Conservation (phyloP, 1,140 invertebrate species). For the Meloidogyne hapla region DNA sequence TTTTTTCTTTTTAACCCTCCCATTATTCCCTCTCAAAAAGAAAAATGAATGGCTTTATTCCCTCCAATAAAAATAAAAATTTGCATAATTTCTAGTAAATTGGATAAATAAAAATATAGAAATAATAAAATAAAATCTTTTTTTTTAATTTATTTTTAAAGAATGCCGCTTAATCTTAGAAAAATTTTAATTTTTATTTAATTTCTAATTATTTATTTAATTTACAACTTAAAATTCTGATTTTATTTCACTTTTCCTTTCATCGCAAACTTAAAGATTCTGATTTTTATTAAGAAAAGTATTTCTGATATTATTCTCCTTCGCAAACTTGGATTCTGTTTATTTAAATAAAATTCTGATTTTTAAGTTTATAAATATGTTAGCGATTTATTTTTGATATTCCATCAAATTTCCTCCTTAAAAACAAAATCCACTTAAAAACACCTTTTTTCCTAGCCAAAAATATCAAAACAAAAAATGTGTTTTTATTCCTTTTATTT, state of each 20-base stretch:
- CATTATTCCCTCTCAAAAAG: not conserved
- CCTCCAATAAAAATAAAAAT: slow-evolving; percentile 8
- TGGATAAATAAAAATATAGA: not conserved
- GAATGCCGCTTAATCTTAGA: not conserved
- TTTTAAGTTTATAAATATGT: no score
- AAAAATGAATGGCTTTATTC: slow-evolving; percentile 11
- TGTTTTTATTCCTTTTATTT: not conserved
- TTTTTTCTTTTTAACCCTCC: not conserved
- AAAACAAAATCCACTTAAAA: not conserved
- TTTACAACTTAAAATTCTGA: not conserved
- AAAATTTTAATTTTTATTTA: not conserved
- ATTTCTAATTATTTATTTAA: no score
- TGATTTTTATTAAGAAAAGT: no score
- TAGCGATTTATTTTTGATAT: not conserved
- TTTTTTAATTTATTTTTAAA: not conserved
- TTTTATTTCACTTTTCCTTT: not conserved
- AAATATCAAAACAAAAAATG: no score
- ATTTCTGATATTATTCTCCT: no score
- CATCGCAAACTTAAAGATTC: not conserved
- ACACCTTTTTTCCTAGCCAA: not conserved
- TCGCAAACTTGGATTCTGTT: no score
- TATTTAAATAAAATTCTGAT: no score
- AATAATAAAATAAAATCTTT: no score
- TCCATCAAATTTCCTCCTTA: not conserved
- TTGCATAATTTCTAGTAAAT: slow-evolving; percentile 20